Evolutionary conservation across 64 coral and sea anemone genomes (phyloP).

Genomic region (Porites lutea): DNA sequence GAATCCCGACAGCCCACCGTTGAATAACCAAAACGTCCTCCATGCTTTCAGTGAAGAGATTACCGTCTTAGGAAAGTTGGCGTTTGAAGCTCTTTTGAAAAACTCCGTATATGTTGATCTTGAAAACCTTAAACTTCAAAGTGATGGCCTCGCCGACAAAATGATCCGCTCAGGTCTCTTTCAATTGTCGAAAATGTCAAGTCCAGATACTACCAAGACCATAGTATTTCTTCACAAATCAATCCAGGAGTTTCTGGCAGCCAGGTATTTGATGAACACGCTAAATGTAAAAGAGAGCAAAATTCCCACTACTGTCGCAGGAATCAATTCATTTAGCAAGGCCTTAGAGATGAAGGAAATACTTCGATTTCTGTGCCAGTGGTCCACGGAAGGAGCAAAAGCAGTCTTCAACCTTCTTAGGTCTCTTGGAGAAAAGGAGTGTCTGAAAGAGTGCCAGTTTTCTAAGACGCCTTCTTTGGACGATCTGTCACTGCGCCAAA

Average conservation of each 20-base stretch:
- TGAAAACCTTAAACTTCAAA: neutral
- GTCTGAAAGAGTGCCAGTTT: neutral
- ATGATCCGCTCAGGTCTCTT: conserved; percentile 14
- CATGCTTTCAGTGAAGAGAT: neutral
- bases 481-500: neutral
- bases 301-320: neutral
- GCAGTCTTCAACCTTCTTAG: conserved; percentile 1
- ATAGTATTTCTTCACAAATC: conserved; percentile 57
- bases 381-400: neutral
- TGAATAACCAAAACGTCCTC: neutral
- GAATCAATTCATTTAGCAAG: conserved; percentile 6
- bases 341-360: neutral
- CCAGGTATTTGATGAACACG: conserved; percentile 9
- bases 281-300: neutral
- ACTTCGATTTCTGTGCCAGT: conserved; percentile 11
- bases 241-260: conserved; percentile 53
- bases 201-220: neutral
- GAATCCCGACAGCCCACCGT: neutral
- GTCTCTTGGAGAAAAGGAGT: neutral
- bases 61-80: neutral
- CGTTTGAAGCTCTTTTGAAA: neutral
- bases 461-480: conserved; percentile 12
- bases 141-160: neutral
- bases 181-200: neutral
- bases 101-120: neutral